Conservation (phyloP, 2,888 invertebrate species). For the Drosophila lacicola region DNA sequence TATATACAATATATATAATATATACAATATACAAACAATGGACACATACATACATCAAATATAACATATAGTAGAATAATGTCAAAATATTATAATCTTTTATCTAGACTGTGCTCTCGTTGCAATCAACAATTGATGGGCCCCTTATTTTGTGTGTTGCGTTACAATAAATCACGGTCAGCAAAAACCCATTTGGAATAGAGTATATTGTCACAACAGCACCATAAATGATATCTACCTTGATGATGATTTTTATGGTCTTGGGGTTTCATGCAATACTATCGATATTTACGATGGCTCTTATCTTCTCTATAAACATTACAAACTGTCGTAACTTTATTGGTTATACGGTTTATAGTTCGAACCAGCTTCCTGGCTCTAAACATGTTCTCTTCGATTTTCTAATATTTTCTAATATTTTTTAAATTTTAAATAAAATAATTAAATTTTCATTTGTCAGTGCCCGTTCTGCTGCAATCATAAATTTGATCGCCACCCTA, state of each 20-base stretch:
- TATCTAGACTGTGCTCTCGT: slow-evolving; percentile 8
- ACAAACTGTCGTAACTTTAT: too few species aligned
- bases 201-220: background rate
- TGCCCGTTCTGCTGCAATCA: too few species aligned
- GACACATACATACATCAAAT: background rate
- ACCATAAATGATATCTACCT: background rate
- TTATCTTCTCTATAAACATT: background rate
- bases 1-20: background rate
- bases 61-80: background rate
- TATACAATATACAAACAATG: background rate
- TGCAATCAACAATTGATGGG: slow-evolving; percentile 3
- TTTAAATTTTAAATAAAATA: too few species aligned
- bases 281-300: background rate
- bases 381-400: too few species aligned
- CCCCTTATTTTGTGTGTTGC: background rate
- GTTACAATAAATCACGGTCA: slow-evolving; percentile 19
- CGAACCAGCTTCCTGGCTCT: too few species aligned
- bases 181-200: slow-evolving; percentile 7
- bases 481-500: too few species aligned
- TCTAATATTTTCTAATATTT: too few species aligned
- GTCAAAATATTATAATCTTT: background rate
- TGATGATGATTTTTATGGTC: background rate
- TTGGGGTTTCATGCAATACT: background rate
- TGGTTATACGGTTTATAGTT: too few species aligned
- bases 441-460: too few species aligned